phyloP scores from a whole-genome alignment of 2,888 invertebrate species.

The Dinocampus coccinellae region DNA sequence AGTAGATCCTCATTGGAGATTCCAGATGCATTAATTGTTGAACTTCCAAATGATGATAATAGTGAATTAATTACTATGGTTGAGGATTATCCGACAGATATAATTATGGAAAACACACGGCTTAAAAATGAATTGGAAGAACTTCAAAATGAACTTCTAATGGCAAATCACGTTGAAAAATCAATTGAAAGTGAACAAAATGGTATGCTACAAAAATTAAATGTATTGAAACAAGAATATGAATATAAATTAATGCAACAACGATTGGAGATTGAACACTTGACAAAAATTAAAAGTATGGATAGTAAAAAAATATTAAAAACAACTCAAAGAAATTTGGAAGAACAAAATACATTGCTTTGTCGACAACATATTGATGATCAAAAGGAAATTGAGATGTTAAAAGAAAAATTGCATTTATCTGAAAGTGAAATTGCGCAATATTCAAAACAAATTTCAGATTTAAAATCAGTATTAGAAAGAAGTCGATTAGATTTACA shows the following conservation, averaged over 20 bases:
- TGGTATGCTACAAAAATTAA: slow-evolving; percentile 39
- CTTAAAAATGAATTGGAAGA: slow-evolving; percentile 71
- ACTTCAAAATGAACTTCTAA: slow-evolving; percentile 71
- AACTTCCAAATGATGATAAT: slow-evolving; percentile 43
- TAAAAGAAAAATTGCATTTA: slow-evolving; percentile 70
- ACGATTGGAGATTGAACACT: slow-evolving; percentile 42
- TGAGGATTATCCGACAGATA: slow-evolving; percentile 25
- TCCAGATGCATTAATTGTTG: slow-evolving; percentile 41
- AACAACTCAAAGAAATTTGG: slow-evolving; percentile 64
- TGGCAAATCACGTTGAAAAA: slow-evolving; percentile 69
- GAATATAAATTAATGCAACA: slow-evolving; percentile 45
- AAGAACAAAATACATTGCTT: slow-evolving; percentile 67
- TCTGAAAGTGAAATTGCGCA: slow-evolving; percentile 70
- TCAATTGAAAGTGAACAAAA: slow-evolving; percentile 54
- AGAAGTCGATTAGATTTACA: slow-evolving; percentile 60
- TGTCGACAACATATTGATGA: slow-evolving; percentile 69
- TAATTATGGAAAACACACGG: slow-evolving; percentile 48
- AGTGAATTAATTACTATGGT: slow-evolving; percentile 18
- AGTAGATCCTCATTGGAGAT: slow-evolving; percentile 51
- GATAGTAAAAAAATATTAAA: slow-evolving; percentile 51
- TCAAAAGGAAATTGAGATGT: slow-evolving; percentile 65
- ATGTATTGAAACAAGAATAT: slow-evolving; percentile 42
- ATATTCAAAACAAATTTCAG: slow-evolving; percentile 66
- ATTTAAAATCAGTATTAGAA: slow-evolving; percentile 63
- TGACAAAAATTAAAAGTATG: slow-evolving; percentile 39